These are phyloP conservation scores for Seira sanloemensis DNA, from an alignment of 2,888 invertebrate species.

Conservation along the genomic window DNA sequence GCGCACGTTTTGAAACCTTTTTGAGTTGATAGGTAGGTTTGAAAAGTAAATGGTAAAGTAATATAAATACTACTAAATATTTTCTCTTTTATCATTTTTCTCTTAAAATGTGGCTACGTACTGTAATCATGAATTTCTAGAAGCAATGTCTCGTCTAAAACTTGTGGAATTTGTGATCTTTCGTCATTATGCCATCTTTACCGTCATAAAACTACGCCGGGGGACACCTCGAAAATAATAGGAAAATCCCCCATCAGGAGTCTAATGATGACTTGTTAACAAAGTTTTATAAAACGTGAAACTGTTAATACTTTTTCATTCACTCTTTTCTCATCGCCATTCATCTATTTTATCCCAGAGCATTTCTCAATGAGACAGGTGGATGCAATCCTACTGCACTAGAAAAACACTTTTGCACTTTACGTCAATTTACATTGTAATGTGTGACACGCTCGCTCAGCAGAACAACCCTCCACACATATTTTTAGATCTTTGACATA, in stretches of 20 bases:
- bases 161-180: background rate
- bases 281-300: background rate
- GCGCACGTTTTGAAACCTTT: too few species aligned
- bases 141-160: background rate
- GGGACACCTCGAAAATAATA: constrained; percentile 8
- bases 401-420: background rate
- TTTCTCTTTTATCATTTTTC: background rate
- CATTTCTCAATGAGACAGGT: constrained; percentile 1
- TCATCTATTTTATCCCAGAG: constrained; percentile 6
- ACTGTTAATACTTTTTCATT: background rate
- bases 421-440: background rate
- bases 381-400: background rate
- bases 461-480: background rate
- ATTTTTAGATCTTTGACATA: constrained; percentile 14
- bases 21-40: too few species aligned
- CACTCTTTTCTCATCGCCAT: background rate
- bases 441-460: background rate
- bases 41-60: too few species aligned
- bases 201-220: background rate
- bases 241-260: constrained; percentile 1
- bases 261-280: constrained; percentile 16
- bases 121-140: background rate
- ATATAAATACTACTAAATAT: too few species aligned
- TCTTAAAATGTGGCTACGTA: background rate
- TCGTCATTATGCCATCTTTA: constrained; percentile 1